A percentile compares a stretch with the other conserved stretches of the same genome.
These are phyloP conservation scores for Paraplagusia blochii DNA, from an alignment of 2,113 vertebrate species.

Conservation along the genomic window DNA sequence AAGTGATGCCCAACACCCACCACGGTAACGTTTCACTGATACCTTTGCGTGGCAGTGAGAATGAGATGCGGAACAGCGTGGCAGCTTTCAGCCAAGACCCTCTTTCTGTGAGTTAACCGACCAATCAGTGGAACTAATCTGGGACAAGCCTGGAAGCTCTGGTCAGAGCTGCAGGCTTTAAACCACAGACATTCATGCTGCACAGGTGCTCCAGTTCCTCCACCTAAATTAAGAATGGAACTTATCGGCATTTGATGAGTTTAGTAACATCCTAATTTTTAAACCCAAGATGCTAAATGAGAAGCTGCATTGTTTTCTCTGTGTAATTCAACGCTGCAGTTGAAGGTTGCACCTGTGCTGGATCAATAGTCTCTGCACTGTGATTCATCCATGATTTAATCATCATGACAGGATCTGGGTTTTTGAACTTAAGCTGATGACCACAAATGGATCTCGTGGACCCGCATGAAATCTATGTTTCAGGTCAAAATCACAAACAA, in stretches of 20 bases:
- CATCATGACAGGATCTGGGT: constrained; percentile 33
- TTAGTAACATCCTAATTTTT: background rate
- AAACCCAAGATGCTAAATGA: background rate
- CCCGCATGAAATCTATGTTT: background rate
- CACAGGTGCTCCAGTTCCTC: constrained; percentile 46
- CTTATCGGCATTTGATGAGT: constrained; percentile 3
- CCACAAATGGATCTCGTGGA: background rate
- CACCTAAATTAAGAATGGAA: constrained; percentile 18
- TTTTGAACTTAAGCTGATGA: constrained; percentile 35
- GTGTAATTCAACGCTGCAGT: background rate
- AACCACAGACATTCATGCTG: constrained; percentile 54
- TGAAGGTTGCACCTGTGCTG: constrained; percentile 32
- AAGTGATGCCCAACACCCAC: constrained; percentile 71
- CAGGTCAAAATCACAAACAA: constrained; percentile 7
- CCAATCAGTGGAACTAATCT: constrained; percentile 66
- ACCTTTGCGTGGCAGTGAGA: constrained; percentile 89
- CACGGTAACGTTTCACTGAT: constrained; percentile 90
- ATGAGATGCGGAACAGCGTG: constrained; percentile 93
- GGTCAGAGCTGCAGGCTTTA: constrained; percentile 19
- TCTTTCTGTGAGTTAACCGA: constrained; percentile 83
- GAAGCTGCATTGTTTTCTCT: background rate
- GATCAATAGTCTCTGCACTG: constrained; percentile 40
- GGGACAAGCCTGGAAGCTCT: constrained; percentile 27
- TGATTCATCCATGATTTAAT: constrained; percentile 53
- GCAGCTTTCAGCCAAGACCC: constrained; percentile 86